Percentiles rank a stretch among this genome's conserved stretches.
Conservation (phyloP, 2,888 invertebrate species). For the Notodonta dromedarius region DNA sequence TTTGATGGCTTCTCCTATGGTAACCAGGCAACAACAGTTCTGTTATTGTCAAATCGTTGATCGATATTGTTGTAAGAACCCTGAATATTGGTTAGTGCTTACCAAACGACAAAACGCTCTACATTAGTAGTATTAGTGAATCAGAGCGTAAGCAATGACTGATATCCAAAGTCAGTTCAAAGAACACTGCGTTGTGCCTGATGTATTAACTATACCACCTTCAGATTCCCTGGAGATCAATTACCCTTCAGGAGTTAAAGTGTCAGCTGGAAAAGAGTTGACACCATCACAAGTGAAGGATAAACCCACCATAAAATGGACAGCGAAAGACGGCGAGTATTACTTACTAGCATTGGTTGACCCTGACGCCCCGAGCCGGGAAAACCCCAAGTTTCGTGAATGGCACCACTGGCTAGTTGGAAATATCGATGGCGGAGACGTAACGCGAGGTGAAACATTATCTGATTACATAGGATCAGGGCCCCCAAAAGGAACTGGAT, state of each 20-base stretch:
- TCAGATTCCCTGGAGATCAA: conserved; percentile 74
- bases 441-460: conserved; percentile 86
- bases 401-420: conserved; percentile 92
- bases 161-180: conserved; percentile 64
- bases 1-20: conserved; percentile 7
- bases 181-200: conserved; percentile 86
- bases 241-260: conserved; percentile 76
- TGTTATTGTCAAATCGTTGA: conserved; percentile 12
- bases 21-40: conserved; percentile 30
- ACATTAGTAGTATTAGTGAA: too few species aligned
- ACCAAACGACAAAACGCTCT: too few species aligned
- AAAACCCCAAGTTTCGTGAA: conserved; percentile 87
- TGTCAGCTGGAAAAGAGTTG: conserved; percentile 86
- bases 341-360: conserved; percentile 88
- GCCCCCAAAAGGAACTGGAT: conserved; percentile 89
- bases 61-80: too few species aligned
- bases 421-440: conserved; percentile 87
- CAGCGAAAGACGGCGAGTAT: conserved; percentile 81
- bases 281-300: conserved; percentile 90
- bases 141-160: conserved; percentile 46
- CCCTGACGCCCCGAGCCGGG: conserved; percentile 91
- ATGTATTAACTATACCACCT: conserved; percentile 86
- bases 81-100: too few species aligned
- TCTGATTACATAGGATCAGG: conserved; percentile 86
- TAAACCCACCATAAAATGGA: conserved; percentile 87